phyloP scores from a whole-genome alignment of 2,797 vertebrate species.

The Calcarius lapponicus region DNA sequence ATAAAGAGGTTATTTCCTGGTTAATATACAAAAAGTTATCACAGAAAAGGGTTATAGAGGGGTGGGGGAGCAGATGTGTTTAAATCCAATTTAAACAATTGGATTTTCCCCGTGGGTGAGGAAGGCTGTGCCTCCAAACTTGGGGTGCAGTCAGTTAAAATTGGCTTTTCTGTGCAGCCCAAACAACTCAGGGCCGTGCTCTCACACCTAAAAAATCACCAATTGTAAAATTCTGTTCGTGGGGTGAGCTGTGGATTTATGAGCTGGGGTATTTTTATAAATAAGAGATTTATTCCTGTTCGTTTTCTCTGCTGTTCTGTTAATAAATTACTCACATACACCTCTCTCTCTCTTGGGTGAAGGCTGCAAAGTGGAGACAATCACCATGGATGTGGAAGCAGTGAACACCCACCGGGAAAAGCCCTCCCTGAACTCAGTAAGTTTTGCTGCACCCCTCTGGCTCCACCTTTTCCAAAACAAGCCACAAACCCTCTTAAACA shows the following conservation, averaged over 20 bases:
- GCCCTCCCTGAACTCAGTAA: conserved; percentile 83
- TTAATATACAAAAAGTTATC: fast-evolving
- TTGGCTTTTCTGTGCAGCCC: background rate
- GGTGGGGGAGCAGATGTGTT: background rate
- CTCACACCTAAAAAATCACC: background rate
- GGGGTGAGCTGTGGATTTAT: background rate
- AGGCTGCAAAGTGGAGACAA: conserved; percentile 96
- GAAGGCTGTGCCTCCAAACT: background rate
- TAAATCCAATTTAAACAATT: too few species aligned
- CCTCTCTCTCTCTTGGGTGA: background rate
- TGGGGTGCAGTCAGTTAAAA: background rate
- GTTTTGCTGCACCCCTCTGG: background rate
- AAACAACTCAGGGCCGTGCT: fast-evolving
- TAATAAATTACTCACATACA: fast-evolving
- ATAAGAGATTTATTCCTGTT: background rate
- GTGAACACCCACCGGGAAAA: conserved; percentile 95
- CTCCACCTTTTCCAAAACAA: background rate
- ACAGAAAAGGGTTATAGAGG: fast-evolving
- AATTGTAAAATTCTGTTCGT: background rate
- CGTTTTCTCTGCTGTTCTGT: background rate
- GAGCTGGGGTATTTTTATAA: background rate
- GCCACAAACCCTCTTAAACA: background rate
- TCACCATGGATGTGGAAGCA: conserved; percentile 90
- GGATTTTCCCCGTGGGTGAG: background rate
- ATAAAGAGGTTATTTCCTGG: background rate